Evolutionary conservation across 2,888 invertebrate species (phyloP).

Genomic region (Caenorhabditis sulstoni): DNA sequence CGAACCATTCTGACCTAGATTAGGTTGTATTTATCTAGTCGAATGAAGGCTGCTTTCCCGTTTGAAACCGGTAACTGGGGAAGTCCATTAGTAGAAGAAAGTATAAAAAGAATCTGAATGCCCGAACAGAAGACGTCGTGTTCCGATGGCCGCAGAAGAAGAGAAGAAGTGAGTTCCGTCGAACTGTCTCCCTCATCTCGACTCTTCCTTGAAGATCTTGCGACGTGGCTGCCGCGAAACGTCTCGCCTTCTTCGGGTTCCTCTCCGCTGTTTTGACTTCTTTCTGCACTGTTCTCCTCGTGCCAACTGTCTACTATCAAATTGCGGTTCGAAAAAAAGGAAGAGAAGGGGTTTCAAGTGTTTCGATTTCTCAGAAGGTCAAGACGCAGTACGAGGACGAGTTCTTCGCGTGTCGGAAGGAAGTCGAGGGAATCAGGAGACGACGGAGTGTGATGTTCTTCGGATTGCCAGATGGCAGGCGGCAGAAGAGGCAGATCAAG

Average conservation of each 20-base stretch:
- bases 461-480: background rate
- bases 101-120: constrained; percentile 14
- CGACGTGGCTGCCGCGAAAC: constrained; percentile 9
- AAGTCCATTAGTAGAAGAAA: constrained; percentile 3
- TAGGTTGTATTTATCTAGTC: constrained; percentile 26
- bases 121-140: too few species aligned
- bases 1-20: constrained; percentile 27
- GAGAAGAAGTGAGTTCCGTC: too few species aligned
- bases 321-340: constrained; percentile 9
- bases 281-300: constrained; percentile 14
- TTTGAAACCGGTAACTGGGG: constrained; percentile 12
- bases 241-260: constrained; percentile 28
- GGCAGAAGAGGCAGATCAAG: constrained; percentile 30
- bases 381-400: constrained; percentile 17
- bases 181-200: background rate
- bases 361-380: constrained; percentile 21
- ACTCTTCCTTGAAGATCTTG: background rate
- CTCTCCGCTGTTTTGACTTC: constrained; percentile 19
- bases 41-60: background rate
- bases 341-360: background rate
- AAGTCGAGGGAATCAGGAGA: constrained; percentile 8
- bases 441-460: constrained; percentile 18
- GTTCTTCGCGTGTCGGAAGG: constrained; percentile 8
- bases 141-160: too few species aligned
- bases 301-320: constrained; percentile 34